phyloP scores from a whole-genome alignment of 2,888 invertebrate species.

The Nemoura dubitans region DNA sequence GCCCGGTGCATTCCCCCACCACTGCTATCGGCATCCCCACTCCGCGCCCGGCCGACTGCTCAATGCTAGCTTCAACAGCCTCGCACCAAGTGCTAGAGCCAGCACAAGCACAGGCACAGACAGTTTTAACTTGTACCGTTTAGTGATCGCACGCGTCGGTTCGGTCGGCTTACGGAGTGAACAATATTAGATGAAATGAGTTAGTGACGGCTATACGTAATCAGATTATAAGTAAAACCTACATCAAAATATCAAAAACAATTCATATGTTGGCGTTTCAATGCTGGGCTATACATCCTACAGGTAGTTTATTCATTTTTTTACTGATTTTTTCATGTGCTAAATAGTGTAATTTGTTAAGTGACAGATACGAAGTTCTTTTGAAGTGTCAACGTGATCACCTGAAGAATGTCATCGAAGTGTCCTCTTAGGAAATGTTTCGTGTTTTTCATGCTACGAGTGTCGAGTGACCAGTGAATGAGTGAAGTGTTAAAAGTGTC shows the following conservation, averaged over 20 bases:
- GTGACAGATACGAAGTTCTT: not conserved
- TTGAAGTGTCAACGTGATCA: not conserved
- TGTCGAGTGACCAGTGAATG: constrained; percentile 3
- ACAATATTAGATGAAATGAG: constrained; percentile 37
- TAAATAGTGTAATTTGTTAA: constrained; percentile 2
- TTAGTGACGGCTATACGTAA: constrained; percentile 28
- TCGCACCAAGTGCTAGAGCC: constrained; percentile 44
- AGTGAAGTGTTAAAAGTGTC: not conserved
- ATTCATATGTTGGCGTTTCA: constrained; percentile 67
- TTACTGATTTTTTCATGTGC: constrained; percentile 52
- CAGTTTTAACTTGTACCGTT: constrained; percentile 50
- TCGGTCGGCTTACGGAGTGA: constrained; percentile 17
- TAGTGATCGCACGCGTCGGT: constrained; percentile 43
- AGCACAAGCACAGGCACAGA: constrained; percentile 31
- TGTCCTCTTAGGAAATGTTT: not conserved
- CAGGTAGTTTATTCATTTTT: constrained; percentile 61
- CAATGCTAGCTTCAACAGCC: constrained; percentile 48
- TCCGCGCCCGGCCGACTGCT: constrained; percentile 38
- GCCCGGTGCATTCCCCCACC: constrained; percentile 50
- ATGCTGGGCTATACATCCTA: constrained; percentile 76
- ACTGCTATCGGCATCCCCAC: constrained; percentile 40
- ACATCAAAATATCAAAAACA: constrained; percentile 23
- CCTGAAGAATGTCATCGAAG: constrained; percentile 3
- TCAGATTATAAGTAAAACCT: constrained; percentile 28
- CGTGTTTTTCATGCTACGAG: not conserved